Base-by-base conservation (phyloP, 2,797 vertebrate species). In the Bovichtus diacanthus region DNA sequence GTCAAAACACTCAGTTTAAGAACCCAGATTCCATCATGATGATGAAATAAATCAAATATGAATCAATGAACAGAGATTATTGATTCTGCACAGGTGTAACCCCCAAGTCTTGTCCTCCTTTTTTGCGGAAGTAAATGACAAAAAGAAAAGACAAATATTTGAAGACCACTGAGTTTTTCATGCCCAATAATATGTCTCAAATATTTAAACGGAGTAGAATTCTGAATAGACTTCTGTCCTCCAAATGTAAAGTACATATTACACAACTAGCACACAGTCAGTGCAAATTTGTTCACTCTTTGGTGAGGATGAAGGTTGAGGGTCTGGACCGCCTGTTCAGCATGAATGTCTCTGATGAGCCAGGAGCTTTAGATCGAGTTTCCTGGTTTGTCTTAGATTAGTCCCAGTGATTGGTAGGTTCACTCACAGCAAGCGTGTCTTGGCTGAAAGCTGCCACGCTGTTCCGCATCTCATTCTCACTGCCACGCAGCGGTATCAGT, bases 391-490 rank as follows among this genome's bases (percentile, higher is more conserved):
- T 34, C 63, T 58, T 54, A 62, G 78, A 91, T 92, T 82, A 77
- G 74, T 71, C 78, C 77, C 55, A 46, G 66, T 93, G 93, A 95
- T 94, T 94, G 90, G 91, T 86, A 79, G 75, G 80, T 84, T 65
- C 78, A 97, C 97, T 98, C 96, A 99, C 98, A 66, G 96, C 94
- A 76, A 97, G 94, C 4, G 95, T 93, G 88, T 98, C 97, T 8
- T 96, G 86, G 59, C 95, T 87, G 80, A 98, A 97, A 90, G 97
- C 96, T 2, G 97, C 97, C 63, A 99, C 96, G 34, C 97, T 99
- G 93, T 94, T 97, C 92, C 98, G 95, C 95, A 98, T 98, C 91
- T 99, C 98, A n/a, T 96, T 97, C 91, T 98, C 98, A 55, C 87
- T 96, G 92, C 97, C 98, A 9, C 97, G 95, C 82, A 99, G 93